Evolutionary conservation across 2,113 vertebrate species (phyloP).

Genomic region (Pterophyllum scalare): DNA sequence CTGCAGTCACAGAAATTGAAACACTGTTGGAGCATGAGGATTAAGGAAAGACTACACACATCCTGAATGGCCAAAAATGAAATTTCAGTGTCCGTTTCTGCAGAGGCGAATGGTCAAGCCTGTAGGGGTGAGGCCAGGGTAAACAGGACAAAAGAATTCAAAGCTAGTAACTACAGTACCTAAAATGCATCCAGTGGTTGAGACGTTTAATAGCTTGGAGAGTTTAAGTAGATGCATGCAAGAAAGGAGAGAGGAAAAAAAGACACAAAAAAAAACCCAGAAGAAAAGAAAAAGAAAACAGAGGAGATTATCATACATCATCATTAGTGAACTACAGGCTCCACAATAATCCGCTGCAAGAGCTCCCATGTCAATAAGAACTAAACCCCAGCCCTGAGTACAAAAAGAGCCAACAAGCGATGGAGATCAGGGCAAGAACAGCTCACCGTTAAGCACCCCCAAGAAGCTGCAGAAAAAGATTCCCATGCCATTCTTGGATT

Average conservation of each 20-base stretch:
- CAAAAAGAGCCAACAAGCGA: constrained; percentile 29
- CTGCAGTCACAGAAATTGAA: neutral
- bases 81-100: neutral
- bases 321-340: constrained; percentile 40
- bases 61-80: neutral
- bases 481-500: constrained; percentile 45
- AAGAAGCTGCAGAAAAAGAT: constrained; percentile 59
- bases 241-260: neutral
- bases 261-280: accelerated
- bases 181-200: constrained; percentile 28
- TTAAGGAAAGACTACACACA: constrained; percentile 2
- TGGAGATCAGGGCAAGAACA: constrained; percentile 21
- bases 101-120: neutral
- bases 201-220: constrained; percentile 26
- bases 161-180: constrained; percentile 20
- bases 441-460: constrained; percentile 57
- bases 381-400: neutral
- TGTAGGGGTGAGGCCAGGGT: neutral
- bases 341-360: constrained; percentile 47
- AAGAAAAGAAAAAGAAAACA: neutral
- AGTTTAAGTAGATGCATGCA: constrained; percentile 1
- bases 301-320: constrained; percentile 38
- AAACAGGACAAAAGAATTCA: constrained; percentile 18
- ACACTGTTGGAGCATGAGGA: neutral
- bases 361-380: constrained; percentile 50